Evolutionary conservation across 2,113 vertebrate genomes (phyloP), one percentile per base, ranked within the genome.

Genomic region (Cacatua alba): DNA sequence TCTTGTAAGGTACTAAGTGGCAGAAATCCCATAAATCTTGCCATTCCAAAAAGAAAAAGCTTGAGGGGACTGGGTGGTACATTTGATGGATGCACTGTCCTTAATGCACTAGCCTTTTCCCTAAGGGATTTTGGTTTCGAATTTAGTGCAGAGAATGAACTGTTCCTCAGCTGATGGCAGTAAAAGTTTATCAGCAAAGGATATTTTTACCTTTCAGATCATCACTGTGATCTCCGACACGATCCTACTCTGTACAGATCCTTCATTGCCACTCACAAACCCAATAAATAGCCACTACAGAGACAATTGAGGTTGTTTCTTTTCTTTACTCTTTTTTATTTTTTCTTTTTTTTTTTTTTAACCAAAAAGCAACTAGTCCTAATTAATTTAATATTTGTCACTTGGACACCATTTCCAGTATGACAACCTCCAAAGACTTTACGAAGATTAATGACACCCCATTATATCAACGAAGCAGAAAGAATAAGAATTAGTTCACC

Each of bases 391-490:
- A 39, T 39, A 39, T 39, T 39, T 39, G 39, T 92, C 92, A 94
- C 71, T 93, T 74, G 82, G 91, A 71, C 81, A 91, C 71, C 78
- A 59, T 95, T 67, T 92, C 70, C 63, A 49, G 69, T 70, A 90
- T 71, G 81, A 93, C 69, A 94, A 72, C 51, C 70, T 94, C 92
- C 74, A 94, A 94, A 79, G 83, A 84, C 55, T 86, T 91, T 94
- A 91, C 81, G 85, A 95, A 94, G 80, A 94, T 94, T 94, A 79
- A 93, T 89, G 77, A 74, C 49, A 68, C 83, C 86, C 88, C 80
- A 62, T 84, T 82, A 62, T 57, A 72, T 53, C 86, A 93, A 84
- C n/a, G 83, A 92, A 95, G 57, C 86, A 95, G 88, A 88, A 94
- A 96, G 77, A 81, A 79, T 67, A 87, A 92, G 60, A 82, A 94